These are phyloP conservation scores for Sesamia nonagrioides DNA, from an alignment of 1,140 invertebrate species.

Conservation along the genomic window DNA sequence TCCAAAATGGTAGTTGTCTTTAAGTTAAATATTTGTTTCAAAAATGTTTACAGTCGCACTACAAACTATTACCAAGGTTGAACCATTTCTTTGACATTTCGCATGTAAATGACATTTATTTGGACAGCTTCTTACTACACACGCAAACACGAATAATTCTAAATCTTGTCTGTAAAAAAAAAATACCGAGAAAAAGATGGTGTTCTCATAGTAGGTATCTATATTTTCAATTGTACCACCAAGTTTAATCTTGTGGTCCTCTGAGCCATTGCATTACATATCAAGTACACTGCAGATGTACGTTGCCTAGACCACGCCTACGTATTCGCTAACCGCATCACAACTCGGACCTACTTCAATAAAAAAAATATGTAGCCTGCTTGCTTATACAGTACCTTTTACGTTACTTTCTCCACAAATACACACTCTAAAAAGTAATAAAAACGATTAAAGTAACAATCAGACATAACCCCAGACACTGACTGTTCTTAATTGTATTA, in stretches of 20 bases:
- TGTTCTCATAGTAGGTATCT: too few species aligned
- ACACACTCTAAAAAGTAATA: slow-evolving; percentile 3
- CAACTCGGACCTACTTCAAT: neutral
- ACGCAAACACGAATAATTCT: neutral
- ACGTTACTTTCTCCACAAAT: slow-evolving; percentile 14
- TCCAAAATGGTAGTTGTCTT: neutral
- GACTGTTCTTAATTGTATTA: slow-evolving; percentile 32
- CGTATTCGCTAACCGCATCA: neutral
- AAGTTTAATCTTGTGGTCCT: neutral
- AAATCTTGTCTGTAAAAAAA: too few species aligned
- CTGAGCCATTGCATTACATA: neutral
- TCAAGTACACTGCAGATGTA: too few species aligned
- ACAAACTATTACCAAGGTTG: neutral
- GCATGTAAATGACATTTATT: neutral
- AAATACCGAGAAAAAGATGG: too few species aligned
- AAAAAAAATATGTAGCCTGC: neutral
- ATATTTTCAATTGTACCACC: neutral
- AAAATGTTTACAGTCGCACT: neutral
- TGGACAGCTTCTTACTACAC: neutral
- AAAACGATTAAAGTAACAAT: neutral
- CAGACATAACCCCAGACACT: slow-evolving; percentile 23
- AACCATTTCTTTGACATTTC: neutral
- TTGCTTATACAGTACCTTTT: neutral
- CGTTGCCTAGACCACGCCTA: neutral
- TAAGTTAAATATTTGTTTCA: neutral